phyloP scores from a whole-genome alignment of 1,140 invertebrate genomes.

The Dysdera silvatica region DNA sequence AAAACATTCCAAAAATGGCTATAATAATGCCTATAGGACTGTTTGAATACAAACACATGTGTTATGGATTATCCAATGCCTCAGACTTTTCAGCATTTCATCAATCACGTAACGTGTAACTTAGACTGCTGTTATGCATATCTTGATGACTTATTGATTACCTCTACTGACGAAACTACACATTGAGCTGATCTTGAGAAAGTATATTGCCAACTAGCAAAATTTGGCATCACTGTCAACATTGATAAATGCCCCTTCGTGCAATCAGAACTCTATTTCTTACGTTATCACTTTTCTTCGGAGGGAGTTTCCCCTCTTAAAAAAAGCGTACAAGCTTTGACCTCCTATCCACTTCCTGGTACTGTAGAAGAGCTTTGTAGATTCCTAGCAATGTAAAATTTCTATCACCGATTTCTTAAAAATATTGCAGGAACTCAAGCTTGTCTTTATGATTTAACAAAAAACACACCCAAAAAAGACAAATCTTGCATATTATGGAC shows the following conservation, averaged over 20 bases:
- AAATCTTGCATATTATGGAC: neutral
- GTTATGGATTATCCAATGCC: neutral
- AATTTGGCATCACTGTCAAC: neutral
- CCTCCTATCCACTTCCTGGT: conserved; percentile 36
- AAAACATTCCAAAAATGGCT: neutral
- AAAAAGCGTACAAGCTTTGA: conserved; percentile 41
- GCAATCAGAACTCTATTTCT: conserved; percentile 25
- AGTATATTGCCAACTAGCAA: neutral
- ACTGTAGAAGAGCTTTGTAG: conserved; percentile 37
- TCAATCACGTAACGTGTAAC: neutral
- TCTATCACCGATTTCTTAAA: conserved; percentile 42
- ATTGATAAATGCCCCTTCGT: neutral
- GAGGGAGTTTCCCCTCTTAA: conserved; percentile 35
- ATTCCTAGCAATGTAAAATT: conserved; percentile 42
- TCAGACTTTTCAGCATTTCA: neutral
- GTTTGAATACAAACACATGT: neutral
- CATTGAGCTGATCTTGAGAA: neutral
- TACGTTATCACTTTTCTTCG: conserved; percentile 38
- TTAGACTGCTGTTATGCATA: neutral
- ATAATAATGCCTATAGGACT: neutral
- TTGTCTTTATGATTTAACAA: conserved; percentile 10
- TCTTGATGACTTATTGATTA: neutral
- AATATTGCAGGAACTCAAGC: conserved; percentile 29
- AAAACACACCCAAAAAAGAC: neutral
- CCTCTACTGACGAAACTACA: neutral